Base-by-base conservation (phyloP, 2,797 vertebrate species). In the Heteromormyrus szaboi region DNA sequence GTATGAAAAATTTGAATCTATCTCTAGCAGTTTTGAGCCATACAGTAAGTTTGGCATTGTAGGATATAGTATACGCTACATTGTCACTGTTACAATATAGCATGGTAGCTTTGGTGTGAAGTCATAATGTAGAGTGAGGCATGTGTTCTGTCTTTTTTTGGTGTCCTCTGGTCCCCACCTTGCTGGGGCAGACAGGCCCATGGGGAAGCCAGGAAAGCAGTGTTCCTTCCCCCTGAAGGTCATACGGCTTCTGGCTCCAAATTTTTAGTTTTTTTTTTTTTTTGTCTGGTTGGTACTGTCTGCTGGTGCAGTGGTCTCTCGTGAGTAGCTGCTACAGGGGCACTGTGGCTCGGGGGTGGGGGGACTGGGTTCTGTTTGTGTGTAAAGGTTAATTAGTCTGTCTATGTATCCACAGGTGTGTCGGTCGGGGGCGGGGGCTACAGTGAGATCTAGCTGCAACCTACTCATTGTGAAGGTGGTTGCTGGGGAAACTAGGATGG, bases 391-490 rank as follows among this genome's bases (percentile, higher is more conserved):
- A 51, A 50, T 29, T 85, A 85, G 48, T 46, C 50, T 51, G 46
- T 50, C 48, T 29, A 2, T 33, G n/a, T 25, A 44, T 53, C 22
- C 72, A 79, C 72, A 79, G 72, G 72, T 79, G 72, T 79, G 72
- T 44, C 37, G 6, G 33, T 37, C 14, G 4, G 33, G 68, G 29
- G 29, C 1, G 33, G 68, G 33, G 53, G 76, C 72, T 53, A n/a
- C 50, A 33, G 76, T 37, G 48, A 51, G 88, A 25, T 84, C 51
- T 79, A 88, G 76, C 88, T 59, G 72, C 37, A 79, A 79, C 33
- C 33, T 79, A 79, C 33, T 79, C 65, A 41, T 79, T 79, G 72
- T 79, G 72, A 79, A 44, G 14, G 72, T 44, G 72, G 72, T 79
- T 79, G 72, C 72, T 44, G 72, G 72, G 72, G 72, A 79, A 79